Evolutionary conservation across 2,797 vertebrate species (phyloP), one percentile per base, ranked within the genome.

Genomic region (Myiotriccus ornatus): DNA sequence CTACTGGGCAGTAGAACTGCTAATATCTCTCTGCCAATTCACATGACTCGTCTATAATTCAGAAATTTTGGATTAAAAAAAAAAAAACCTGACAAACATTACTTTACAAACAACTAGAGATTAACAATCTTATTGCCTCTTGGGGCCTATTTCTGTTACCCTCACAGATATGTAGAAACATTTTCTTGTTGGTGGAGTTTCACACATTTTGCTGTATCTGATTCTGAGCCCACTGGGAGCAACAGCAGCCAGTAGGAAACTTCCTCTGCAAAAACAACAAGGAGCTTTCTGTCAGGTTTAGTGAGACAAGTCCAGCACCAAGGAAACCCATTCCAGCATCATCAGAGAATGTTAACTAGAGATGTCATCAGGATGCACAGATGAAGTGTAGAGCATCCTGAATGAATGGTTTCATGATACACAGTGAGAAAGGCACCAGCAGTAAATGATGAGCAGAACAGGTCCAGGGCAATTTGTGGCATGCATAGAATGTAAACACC

Each of bases 31-130:
- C 46, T 59, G 52, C 32, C 50, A 60, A 32, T 4, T 73, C 32
- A 49, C 35, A 9, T 24, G 28, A 60, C 17, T 46, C 30, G 20
- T 27, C 18, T 30, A 35, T 65, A 76, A 85, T 19, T 55, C 57
- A 35, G 46, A 70, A 30, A 50, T 35, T 77, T n/a, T 53, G 9
- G 1, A 44, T 46, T n/a, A 4, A 85, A 79, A 74, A 41, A 50
- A 71, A 78, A 46, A 50, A 22, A 1, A 0, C 2, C 9, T 3
- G 1, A 32, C 8, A 68, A 81, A 68, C 3, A 21, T 14, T 52
- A 52, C 10, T 73, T 83, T 32, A 60, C 12, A 59, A 83, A 79
- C 6, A 78, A n/a, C 8, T 49, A 30, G 18, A 76, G 12, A n/a
- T 24, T 24, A 85, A 39, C 3, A 21, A 63, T 70, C 34, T 28